phyloP scores from a whole-genome alignment of 2,888 invertebrate species.

The Serrognathus titanus region DNA sequence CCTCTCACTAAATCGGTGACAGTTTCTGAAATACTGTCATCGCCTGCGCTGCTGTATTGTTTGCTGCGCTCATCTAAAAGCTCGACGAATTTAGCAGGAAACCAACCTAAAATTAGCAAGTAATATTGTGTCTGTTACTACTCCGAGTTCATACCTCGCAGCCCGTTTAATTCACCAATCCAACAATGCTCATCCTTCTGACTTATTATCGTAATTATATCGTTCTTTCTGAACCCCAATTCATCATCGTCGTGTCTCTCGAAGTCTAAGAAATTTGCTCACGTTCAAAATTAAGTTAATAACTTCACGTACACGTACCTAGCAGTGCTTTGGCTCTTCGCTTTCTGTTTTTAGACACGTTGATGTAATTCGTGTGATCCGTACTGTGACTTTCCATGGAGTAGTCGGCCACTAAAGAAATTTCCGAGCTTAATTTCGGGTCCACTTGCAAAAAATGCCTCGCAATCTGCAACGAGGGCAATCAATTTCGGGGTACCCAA shows the following conservation, averaged over 20 bases:
- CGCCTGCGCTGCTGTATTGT: constrained; percentile 87
- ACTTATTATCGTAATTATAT: constrained; percentile 95
- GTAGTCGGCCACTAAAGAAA: constrained; percentile 86
- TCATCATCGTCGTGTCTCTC: constrained; percentile 98
- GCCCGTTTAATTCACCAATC: constrained; percentile 95
- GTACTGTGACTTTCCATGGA: constrained; percentile 91
- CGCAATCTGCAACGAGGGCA: constrained; percentile 55
- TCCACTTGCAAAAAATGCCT: constrained; percentile 93
- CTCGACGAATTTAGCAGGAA: constrained; percentile 95
- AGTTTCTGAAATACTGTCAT: constrained; percentile 95
- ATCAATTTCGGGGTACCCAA: background rate
- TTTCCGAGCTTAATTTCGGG: constrained; percentile 77
- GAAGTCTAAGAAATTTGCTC: constrained; percentile 65
- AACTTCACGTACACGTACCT: constrained; percentile 43
- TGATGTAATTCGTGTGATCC: constrained; percentile 93
- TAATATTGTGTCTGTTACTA: background rate
- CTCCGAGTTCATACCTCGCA: constrained; percentile 57
- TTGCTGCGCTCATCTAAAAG: constrained; percentile 93
- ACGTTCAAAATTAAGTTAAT: background rate
- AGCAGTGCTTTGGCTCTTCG: constrained; percentile 92
- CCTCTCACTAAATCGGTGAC: constrained; percentile 96
- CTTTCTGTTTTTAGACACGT: constrained; percentile 81
- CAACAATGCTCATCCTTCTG: constrained; percentile 98
- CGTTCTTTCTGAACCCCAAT: constrained; percentile 95
- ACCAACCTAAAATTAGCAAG: constrained; percentile 68